Evolutionary conservation across 1,140 invertebrate species (phyloP).

Genomic region (Bombus breviceps): DNA sequence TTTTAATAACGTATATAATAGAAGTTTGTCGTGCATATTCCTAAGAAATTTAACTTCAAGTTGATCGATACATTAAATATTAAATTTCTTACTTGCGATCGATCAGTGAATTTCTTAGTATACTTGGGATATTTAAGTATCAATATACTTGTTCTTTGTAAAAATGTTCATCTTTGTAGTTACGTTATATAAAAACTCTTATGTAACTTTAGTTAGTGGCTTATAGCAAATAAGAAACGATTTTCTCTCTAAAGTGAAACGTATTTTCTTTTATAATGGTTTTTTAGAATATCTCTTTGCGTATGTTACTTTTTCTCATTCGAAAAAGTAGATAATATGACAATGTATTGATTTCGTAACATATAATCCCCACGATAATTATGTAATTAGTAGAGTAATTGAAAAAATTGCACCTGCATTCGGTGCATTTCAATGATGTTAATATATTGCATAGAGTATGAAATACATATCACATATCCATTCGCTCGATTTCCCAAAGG

Average conservation of each 20-base stretch:
- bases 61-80: neutral
- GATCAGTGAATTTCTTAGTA: neutral
- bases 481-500: constrained; percentile 62
- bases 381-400: neutral
- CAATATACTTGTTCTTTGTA: neutral
- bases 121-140: neutral
- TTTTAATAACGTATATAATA: neutral
- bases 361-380: no score
- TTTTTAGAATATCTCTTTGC: neutral
- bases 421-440: neutral
- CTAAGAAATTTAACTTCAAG: neutral
- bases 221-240: neutral
- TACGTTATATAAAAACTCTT: neutral
- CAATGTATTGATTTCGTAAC: neutral
- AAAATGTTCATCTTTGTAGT: neutral
- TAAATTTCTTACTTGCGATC: neutral
- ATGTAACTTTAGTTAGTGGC: neutral
- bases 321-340: neutral
- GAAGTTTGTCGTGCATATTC: neutral
- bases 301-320: no score
- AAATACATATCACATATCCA: constrained; percentile 10
- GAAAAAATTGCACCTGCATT: neutral
- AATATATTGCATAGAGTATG: neutral
- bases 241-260: neutral
- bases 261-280: neutral